These are phyloP conservation scores for Mizuhopecten yessoensis DNA, from an alignment of 1,140 invertebrate genomes.

Conservation along the genomic window DNA sequence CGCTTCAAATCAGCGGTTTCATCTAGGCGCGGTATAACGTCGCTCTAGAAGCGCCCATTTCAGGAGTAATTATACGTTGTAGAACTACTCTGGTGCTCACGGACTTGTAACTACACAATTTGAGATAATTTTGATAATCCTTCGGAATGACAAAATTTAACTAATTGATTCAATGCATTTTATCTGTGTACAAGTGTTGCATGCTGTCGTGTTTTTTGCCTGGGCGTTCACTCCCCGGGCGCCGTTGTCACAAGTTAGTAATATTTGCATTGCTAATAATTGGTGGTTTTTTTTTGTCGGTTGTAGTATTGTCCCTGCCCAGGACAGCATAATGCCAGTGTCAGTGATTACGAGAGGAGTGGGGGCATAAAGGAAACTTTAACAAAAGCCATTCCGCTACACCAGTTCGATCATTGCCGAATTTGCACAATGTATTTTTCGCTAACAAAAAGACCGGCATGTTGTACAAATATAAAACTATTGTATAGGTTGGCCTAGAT, in stretches of 20 bases:
- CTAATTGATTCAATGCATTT: background rate
- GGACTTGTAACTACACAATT: background rate
- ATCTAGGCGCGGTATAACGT: background rate
- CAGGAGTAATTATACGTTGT: slow-evolving; percentile 1
- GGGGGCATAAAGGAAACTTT: background rate
- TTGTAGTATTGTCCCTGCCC: background rate
- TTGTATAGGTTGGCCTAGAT: background rate
- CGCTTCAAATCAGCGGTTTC: background rate
- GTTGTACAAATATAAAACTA: background rate
- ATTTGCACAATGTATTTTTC: background rate
- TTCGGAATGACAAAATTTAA: background rate
- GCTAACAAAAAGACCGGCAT: background rate
- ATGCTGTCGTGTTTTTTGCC: background rate
- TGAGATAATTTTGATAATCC: background rate
- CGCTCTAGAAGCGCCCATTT: background rate
- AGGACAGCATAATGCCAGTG: background rate
- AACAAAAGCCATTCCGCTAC: background rate
- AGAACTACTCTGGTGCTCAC: background rate
- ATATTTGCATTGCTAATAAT: slow-evolving; percentile 29
- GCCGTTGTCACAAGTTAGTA: background rate
- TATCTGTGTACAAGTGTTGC: background rate
- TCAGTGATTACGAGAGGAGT: background rate
- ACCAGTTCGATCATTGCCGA: background rate
- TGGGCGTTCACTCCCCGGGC: background rate
- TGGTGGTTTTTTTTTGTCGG: background rate